phyloP scores from a whole-genome alignment of 2,888 invertebrate species.

The Pseudococcus jackbeardsleyi region DNA sequence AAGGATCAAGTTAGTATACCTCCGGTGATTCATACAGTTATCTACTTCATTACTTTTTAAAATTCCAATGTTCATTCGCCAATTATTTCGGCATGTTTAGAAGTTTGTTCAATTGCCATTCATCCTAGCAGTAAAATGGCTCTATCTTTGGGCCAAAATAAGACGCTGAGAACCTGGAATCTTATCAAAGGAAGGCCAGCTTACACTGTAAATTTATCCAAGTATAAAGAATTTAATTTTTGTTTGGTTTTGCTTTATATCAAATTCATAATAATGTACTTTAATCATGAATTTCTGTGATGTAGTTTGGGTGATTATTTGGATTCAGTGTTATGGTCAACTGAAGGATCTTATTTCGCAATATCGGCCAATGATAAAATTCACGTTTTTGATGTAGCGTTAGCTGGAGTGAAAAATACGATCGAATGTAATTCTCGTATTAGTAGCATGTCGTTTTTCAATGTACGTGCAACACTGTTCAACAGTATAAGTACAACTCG shows the following conservation, averaged over 20 bases:
- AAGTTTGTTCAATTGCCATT: constrained; percentile 82
- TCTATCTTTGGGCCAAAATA: constrained; percentile 87
- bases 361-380: constrained; percentile 80
- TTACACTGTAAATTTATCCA: constrained; percentile 87
- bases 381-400: constrained; percentile 85
- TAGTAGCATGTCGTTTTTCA: constrained; percentile 62
- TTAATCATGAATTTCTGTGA: neutral
- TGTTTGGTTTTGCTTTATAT: neutral
- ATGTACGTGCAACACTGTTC: constrained; percentile 45
- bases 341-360: constrained; percentile 82
- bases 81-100: constrained; percentile 69
- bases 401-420: constrained; percentile 76
- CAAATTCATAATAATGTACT: neutral
- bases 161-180: constrained; percentile 92
- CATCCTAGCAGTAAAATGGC: constrained; percentile 93
- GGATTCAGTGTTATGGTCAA: constrained; percentile 78
- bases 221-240: constrained; percentile 70
- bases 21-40: neutral
- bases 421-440: constrained; percentile 64
- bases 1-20: constrained; percentile 69
- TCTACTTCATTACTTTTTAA: neutral
- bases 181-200: constrained; percentile 91
- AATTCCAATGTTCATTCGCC: neutral
- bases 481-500: neutral
- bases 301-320: constrained; percentile 65